Conservation (phyloP, 2,797 vertebrate genomes). For the Phalanger gymnotis region DNA sequence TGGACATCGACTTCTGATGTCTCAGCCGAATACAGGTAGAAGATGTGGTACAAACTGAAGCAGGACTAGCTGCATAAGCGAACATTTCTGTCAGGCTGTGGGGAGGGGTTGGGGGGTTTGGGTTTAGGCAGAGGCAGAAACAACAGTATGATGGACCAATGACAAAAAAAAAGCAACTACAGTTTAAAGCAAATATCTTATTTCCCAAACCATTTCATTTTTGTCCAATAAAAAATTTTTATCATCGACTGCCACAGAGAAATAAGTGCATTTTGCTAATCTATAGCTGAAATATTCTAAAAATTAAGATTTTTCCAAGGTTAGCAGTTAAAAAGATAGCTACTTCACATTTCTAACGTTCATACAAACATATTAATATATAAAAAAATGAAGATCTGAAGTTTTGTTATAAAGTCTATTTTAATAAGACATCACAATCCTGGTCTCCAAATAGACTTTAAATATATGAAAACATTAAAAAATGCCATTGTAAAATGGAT, state of each 20-base stretch:
- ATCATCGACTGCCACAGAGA: constrained; percentile 23
- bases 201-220: constrained; percentile 67
- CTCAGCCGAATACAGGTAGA: constrained; percentile 90
- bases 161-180: constrained; percentile 81
- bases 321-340: constrained; percentile 13
- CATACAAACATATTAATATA: neutral
- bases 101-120: constrained; percentile 79
- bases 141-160: constrained; percentile 86
- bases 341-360: neutral
- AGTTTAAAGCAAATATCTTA: constrained; percentile 76
- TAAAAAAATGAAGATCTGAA: neutral
- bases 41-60: constrained; percentile 89
- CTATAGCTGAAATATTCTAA: neutral
- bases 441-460: neutral
- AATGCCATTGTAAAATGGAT: neutral
- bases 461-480: neutral
- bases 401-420: neutral
- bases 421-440: neutral
- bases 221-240: constrained; percentile 66
- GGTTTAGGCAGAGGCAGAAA: constrained; percentile 88
- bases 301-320: neutral
- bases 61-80: constrained; percentile 89
- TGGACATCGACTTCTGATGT: constrained; percentile 91
- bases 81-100: constrained; percentile 92
- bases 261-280: constrained; percentile 55